Evolutionary conservation across 2,888 invertebrate genomes (phyloP).

Genomic region (Drosophila kokeensis): DNA sequence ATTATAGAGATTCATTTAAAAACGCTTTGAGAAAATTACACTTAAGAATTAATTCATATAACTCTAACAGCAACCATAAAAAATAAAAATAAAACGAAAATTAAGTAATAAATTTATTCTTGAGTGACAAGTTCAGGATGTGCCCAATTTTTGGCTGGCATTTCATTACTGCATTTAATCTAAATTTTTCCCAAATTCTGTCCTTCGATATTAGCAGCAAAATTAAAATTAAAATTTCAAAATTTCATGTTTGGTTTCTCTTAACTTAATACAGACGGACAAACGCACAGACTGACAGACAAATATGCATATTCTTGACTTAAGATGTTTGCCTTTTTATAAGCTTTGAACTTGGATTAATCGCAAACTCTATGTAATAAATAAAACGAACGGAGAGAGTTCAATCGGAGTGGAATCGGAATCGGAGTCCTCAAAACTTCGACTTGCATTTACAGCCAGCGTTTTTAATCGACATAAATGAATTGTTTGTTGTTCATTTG

Average conservation of each 20-base stretch:
- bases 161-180: constrained; percentile 11
- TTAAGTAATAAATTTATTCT: not conserved
- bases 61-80: not conserved
- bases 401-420: not conserved
- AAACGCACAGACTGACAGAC: too few relatives aligned
- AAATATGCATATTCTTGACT: not conserved
- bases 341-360: not conserved
- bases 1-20: not conserved
- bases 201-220: not conserved
- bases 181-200: not conserved
- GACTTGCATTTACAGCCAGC: not conserved
- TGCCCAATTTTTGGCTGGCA: not conserved
- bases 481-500: constrained; percentile 33
- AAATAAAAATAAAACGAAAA: not conserved
- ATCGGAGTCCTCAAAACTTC: constrained; percentile 2
- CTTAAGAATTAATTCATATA: not conserved
- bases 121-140: not conserved
- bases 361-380: not conserved
- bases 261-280: too few relatives aligned
- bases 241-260: too few relatives aligned
- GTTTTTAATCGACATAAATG: constrained; percentile 36
- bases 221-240: not conserved
- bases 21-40: not conserved
- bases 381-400: not conserved
- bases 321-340: not conserved